Evolutionary conservation across 1,140 invertebrate species (phyloP).

Genomic region (Zaprionus vittiger): DNA sequence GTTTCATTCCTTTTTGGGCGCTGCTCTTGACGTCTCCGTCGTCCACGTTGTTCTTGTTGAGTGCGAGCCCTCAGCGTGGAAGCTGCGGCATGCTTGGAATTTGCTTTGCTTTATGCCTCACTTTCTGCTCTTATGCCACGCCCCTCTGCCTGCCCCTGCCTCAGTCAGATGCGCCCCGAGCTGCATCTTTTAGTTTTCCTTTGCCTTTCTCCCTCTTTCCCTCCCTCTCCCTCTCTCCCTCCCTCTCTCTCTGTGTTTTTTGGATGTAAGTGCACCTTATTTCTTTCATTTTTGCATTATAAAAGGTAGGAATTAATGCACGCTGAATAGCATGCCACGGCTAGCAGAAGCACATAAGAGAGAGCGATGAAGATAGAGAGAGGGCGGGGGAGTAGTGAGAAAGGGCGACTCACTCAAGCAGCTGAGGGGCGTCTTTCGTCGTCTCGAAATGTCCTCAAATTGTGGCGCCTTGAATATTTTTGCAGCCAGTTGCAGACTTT

Average conservation of each 20-base stretch:
- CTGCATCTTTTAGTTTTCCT: slow-evolving; percentile 12
- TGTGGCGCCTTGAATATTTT: slow-evolving; percentile 45
- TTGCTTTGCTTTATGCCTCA: slow-evolving; percentile 77
- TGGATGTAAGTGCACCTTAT: slow-evolving; percentile 41
- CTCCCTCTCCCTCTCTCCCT: not conserved
- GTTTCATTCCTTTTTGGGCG: slow-evolving; percentile 34
- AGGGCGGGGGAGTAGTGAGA: not conserved
- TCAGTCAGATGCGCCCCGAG: not conserved
- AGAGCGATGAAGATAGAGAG: too few species aligned
- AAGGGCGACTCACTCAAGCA: slow-evolving; percentile 1
- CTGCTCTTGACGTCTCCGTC: slow-evolving; percentile 62
- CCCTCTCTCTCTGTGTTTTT: not conserved
- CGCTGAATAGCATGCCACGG: slow-evolving; percentile 26
- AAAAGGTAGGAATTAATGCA: slow-evolving; percentile 82
- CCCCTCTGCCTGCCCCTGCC: not conserved
- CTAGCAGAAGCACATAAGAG: not conserved
- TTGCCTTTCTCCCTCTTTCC: slow-evolving; percentile 14
- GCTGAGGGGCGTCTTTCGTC: slow-evolving; percentile 13
- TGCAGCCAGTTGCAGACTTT: slow-evolving; percentile 51
- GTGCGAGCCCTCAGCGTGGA: slow-evolving; percentile 68
- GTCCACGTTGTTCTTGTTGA: slow-evolving; percentile 46
- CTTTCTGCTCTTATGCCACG: slow-evolving; percentile 1
- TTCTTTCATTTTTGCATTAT: slow-evolving; percentile 74
- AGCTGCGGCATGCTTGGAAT: slow-evolving; percentile 76
- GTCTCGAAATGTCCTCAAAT: slow-evolving; percentile 35